Base-by-base conservation (phyloP, 2,113 vertebrate species). In the Mionectes macconnelli region DNA sequence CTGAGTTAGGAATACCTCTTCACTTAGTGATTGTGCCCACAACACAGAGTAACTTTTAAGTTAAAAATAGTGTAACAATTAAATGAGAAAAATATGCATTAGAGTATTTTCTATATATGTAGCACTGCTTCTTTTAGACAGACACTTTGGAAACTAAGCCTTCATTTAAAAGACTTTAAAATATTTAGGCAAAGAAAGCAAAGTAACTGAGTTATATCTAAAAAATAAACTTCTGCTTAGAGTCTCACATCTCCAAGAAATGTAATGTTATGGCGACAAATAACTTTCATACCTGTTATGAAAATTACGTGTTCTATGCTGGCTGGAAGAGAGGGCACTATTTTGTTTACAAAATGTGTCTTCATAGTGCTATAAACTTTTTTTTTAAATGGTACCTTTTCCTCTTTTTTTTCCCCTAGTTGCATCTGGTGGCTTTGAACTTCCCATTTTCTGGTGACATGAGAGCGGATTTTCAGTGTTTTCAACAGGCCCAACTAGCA, bases 381-480 rank as follows among this genome's bases (percentile, higher is more conserved):
- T 39, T 50, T 62, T 31, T 12, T 0, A 17, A 89, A 42, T 33
- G 0, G 8, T 42, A 22, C 9, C 35, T 74, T 89, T 50, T 84
- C 56, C 66, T 63, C 17, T 73, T 87, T 86, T 87, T 86, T 67
- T 53, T 31, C 45, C 90, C 85, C 45, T 95, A 99, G 99, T 98
- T 99, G 75, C 98, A 98, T 83, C 96, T 99, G 83, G 98, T 99
- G 59, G 99, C 99, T 39, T 96, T 99, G 96, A 99, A 99, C 92
- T 97, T 96, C 4, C 99, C 99, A 0, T 97, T 98, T 96, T 97
- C 99, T 4, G 99, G 99, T 10, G 97, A 99, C 94, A 94, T 99
- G 94, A 94, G 98, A 24, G 98, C 98, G 4, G 99, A 99, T 96
- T 98, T 98, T 47, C 98, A 99, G 97, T 99, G 99, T 86, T 99